Percentiles rank a stretch among this genome's conserved stretches.
phyloP scores from a whole-genome alignment of 2,113 vertebrate genomes.

The Baryphthengus martii region DNA sequence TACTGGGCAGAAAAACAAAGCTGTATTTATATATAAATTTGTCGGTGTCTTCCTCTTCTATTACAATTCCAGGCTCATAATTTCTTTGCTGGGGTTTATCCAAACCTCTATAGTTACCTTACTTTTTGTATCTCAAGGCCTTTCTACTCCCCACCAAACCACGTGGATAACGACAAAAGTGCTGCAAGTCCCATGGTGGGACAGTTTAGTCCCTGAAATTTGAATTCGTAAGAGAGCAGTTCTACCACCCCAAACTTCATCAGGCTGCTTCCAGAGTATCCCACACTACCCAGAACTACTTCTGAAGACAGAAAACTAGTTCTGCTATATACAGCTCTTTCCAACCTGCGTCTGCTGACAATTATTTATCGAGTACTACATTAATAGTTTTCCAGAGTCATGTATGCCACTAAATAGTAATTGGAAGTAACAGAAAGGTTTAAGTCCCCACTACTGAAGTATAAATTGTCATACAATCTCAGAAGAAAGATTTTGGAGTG shows the following conservation, averaged over 20 bases:
- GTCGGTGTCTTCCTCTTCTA: neutral
- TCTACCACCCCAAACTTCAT: neutral
- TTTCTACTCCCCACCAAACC: neutral
- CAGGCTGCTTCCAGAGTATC: neutral
- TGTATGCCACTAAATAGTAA: neutral
- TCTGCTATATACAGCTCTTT: neutral
- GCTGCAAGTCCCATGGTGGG: neutral
- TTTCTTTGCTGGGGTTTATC: neutral
- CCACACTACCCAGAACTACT: neutral
- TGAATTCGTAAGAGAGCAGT: neutral
- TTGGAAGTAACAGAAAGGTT: neutral
- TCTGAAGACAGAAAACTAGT: neutral
- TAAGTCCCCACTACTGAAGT: neutral
- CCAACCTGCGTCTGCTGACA: neutral
- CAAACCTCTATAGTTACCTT: neutral
- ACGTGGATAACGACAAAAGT: neutral
- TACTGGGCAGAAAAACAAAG: neutral
- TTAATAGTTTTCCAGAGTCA: neutral
- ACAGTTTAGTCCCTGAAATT: neutral
- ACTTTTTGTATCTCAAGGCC: neutral
- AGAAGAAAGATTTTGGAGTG: neutral
- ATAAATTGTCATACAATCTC: neutral
- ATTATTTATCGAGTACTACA: neutral
- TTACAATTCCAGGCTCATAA: neutral
- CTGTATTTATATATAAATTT: neutral